These are phyloP conservation scores for Anguilla megastoma DNA, from an alignment of 2,797 vertebrate species.

Conservation along the genomic window DNA sequence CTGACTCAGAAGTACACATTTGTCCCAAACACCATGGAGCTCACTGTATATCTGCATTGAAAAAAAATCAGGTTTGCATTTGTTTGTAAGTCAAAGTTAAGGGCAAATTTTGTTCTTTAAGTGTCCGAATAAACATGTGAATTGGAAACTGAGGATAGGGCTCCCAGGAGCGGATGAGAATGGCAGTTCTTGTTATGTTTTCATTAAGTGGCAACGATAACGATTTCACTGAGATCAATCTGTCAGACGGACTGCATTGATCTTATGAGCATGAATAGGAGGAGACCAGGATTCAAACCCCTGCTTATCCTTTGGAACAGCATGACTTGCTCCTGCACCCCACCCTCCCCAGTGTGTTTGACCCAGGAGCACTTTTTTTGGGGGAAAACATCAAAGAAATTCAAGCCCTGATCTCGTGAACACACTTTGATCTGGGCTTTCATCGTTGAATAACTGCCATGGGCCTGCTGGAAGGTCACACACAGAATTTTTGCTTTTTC, in stretches of 20 bases:
- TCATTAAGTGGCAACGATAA: neutral
- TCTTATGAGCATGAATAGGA: neutral
- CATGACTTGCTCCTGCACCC: neutral
- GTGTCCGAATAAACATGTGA: neutral
- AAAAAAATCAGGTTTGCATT: too few species aligned
- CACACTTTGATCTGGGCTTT: constrained; percentile 1
- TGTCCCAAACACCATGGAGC: too few species aligned
- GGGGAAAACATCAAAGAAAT: neutral
- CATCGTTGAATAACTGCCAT: constrained; percentile 8
- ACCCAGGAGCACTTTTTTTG: neutral
- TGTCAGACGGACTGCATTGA: neutral
- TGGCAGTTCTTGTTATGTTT: neutral
- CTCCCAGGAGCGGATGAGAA: neutral
- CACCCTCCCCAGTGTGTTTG: neutral
- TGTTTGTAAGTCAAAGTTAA: neutral
- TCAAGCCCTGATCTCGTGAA: neutral
- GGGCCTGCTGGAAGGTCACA: constrained; percentile 1
- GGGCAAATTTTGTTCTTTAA: neutral
- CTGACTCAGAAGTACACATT: too few species aligned
- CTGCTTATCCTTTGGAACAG: neutral
- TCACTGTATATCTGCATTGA: too few species aligned
- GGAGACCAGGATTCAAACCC: constrained; percentile 1
- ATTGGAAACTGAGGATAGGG: neutral
- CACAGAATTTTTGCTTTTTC: constrained; percentile 31
- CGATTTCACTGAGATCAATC: neutral